A percentile compares a stretch with the other conserved stretches of the same genome.
Conservation (phyloP, 2,797 vertebrate genomes). For the Acridotheres tristis region DNA sequence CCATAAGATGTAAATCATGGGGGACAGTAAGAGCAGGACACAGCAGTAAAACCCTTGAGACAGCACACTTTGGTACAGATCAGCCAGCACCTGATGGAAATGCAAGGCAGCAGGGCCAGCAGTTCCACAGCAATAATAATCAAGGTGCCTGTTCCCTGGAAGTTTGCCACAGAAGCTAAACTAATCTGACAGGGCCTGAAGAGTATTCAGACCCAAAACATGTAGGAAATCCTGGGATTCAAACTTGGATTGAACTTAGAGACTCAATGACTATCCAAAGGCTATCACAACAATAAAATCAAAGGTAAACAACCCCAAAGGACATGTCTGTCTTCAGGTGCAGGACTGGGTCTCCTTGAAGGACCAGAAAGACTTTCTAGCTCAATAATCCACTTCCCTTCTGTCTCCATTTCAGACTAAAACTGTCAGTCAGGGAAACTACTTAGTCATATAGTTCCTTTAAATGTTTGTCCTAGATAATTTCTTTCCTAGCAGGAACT, state of each 20-base stretch:
- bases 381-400: constrained; percentile 41
- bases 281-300: background rate
- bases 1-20: background rate
- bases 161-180: background rate
- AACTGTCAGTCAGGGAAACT: constrained; percentile 6
- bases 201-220: background rate
- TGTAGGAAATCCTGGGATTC: background rate
- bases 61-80: background rate
- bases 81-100: background rate
- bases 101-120: background rate
- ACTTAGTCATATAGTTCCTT: background rate
- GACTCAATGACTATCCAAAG: background rate
- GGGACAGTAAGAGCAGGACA: background rate
- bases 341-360: constrained; percentile 30
- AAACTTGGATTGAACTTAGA: background rate
- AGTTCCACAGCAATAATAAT: background rate
- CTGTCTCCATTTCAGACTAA: constrained; percentile 19
- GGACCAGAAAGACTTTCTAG: constrained; percentile 1
- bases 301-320: background rate
- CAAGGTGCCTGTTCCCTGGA: background rate
- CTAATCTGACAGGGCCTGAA: background rate
- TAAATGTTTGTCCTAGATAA: background rate
- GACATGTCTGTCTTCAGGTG: background rate
- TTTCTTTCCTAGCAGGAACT: background rate
- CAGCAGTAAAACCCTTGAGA: background rate